Conservation (phyloP, 2,113 vertebrate species). For the Elephas maximus region DNA sequence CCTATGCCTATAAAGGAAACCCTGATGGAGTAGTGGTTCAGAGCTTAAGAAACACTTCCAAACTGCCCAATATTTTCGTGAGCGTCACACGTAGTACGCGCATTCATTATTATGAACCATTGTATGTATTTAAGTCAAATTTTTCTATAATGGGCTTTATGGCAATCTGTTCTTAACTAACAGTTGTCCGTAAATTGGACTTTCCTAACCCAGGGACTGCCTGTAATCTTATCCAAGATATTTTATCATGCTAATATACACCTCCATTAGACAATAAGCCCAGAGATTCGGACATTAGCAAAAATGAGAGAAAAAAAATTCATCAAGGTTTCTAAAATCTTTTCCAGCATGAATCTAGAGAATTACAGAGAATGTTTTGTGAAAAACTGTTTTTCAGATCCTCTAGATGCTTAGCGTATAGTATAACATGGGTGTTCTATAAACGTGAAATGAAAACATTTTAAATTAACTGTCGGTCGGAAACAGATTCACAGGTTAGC, state of each 20-base stretch:
- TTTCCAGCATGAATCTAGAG: neutral
- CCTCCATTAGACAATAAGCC: neutral
- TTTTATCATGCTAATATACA: neutral
- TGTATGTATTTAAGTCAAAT: too few species aligned
- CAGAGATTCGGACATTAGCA: neutral
- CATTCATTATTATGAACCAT: too few species aligned
- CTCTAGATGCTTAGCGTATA: conserved; percentile 42
- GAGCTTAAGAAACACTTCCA: too few species aligned
- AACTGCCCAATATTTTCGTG: too few species aligned
- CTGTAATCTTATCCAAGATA: neutral
- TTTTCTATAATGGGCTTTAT: too few species aligned
- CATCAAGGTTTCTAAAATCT: conserved; percentile 16
- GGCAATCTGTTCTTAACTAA: too few species aligned
- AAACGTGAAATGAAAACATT: conserved; percentile 68
- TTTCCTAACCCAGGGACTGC: too few species aligned
- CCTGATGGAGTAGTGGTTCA: too few species aligned
- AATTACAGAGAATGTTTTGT: neutral
- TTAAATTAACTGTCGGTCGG: conserved; percentile 59
- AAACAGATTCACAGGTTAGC: conserved; percentile 62
- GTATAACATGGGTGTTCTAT: neutral
- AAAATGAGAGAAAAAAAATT: conserved; percentile 31
- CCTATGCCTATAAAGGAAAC: too few species aligned
- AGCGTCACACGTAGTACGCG: too few species aligned
- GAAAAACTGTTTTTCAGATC: conserved; percentile 46
- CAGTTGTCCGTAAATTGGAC: too few species aligned